phyloP scores from a whole-genome alignment of 2,113 vertebrate species.

The Amia ocellicauda region DNA sequence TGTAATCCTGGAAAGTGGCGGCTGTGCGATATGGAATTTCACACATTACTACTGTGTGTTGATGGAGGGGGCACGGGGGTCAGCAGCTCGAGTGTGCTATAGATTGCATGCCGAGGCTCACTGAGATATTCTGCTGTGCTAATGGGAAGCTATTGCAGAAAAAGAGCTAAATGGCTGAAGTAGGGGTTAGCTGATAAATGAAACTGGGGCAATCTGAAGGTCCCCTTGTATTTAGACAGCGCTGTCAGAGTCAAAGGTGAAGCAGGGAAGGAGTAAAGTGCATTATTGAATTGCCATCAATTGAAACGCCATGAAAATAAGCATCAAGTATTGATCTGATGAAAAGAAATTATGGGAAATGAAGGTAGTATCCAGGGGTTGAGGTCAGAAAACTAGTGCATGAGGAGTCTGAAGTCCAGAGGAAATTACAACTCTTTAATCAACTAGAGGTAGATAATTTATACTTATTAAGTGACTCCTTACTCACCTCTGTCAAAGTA shows the following conservation, averaged over 20 bases:
- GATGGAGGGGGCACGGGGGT: conserved; percentile 18
- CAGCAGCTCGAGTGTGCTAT: conserved; percentile 14
- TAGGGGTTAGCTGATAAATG: background rate
- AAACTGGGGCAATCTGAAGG: background rate
- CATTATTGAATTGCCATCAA: background rate
- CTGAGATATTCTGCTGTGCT: conserved; percentile 12
- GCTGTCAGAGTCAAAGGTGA: background rate
- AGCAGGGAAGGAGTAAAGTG: background rate
- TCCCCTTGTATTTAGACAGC: background rate
- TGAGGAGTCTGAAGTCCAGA: too few species aligned
- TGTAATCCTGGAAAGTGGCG: conserved; percentile 2
- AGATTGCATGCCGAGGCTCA: conserved; percentile 22
- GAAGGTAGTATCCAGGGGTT: background rate
- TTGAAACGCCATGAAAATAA: background rate
- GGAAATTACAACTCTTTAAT: too few species aligned
- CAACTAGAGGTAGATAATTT: too few species aligned
- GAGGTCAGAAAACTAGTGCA: background rate
- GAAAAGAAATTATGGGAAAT: background rate
- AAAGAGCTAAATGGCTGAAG: background rate
- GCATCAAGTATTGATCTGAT: background rate
- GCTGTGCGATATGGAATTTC: conserved; percentile 8
- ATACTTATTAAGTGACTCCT: too few species aligned
- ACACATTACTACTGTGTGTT: conserved; percentile 1
- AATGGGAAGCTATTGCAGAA: conserved; percentile 1
- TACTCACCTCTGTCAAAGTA: too few species aligned